Base-by-base conservation (phyloP, 2,797 vertebrate species). In the Catamblyrhynchus diadema region DNA sequence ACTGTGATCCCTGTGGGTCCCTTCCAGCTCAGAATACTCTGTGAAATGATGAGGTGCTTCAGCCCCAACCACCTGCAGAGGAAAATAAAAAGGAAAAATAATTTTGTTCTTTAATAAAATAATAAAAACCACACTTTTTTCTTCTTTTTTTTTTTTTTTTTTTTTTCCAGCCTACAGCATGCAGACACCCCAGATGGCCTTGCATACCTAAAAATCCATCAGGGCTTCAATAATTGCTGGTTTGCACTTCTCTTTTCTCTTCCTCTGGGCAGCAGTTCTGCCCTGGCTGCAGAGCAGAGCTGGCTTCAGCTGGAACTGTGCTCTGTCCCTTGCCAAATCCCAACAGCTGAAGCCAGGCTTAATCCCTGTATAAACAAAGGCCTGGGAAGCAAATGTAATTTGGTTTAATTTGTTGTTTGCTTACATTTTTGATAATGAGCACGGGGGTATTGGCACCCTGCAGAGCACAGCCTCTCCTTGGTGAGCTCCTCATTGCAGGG, bases 121-220 rank as follows among this genome's bases (percentile, higher is more conserved):
- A 8, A 1, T 5, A 13, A 23, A 33, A 32, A 7, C 5, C 9
- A 2, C 1, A 14, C 39, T 39, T 39, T 3, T 4, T 12, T 8
- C 48, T 47, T 27, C 37, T n/a, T n/a, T n/a, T n/a, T n/a, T n/a
- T n/a, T n/a, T n/a, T 8, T 50, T 48, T 21, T 32, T 33, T 27
- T 33, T 57, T 24, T 57, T 35, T 13, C 8, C 25, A 48, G 16
- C n/a, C 39, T 41, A 10, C 25, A 74, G 53, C 33, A 56, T 30
- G 7, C 54, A 61, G 81, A n/a, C 66, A 67, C 14, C 19, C 13
- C 35, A 24, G 50, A 28, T 21, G 23, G n/a, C 37, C 21, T 41
- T 14, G 6, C 42, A 61, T 20, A 35, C n/a, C 50, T 28, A 4
- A 42, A 42, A 30, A 20, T 21, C 33, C 51, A 47, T 30, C 44